Conservation (phyloP, 2,888 invertebrate species). For the Scelioninae gen. 1 region DNA sequence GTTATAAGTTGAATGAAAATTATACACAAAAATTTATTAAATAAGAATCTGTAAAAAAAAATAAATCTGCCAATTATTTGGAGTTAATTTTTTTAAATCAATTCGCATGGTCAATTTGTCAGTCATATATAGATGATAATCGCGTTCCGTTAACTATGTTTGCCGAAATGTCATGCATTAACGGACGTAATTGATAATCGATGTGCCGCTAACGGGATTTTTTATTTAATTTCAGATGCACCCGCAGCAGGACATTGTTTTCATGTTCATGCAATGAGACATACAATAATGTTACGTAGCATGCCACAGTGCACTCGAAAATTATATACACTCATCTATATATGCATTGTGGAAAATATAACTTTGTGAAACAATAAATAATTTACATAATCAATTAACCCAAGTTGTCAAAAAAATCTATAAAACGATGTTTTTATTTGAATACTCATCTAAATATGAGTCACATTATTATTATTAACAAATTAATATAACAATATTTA, state of each 20-base stretch:
- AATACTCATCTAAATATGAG: too few relatives aligned
- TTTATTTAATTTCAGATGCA: slow-evolving; percentile 52
- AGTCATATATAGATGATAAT: slow-evolving; percentile 10
- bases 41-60: too few relatives aligned
- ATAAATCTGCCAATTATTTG: too few relatives aligned
- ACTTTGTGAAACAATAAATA: slow-evolving; percentile 26
- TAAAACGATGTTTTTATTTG: too few relatives aligned
- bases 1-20: too few relatives aligned
- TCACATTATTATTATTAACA: too few relatives aligned
- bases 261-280: slow-evolving; percentile 61
- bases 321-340: slow-evolving; percentile 32
- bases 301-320: slow-evolving; percentile 62
- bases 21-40: too few relatives aligned
- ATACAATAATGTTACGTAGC: slow-evolving; percentile 56
- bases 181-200: slow-evolving; percentile 59
- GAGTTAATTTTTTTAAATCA: too few relatives aligned
- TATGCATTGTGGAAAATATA: slow-evolving; percentile 15
- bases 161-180: slow-evolving; percentile 65
- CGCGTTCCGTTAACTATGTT: slow-evolving; percentile 56
- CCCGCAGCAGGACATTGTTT: slow-evolving; percentile 50
- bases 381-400: slow-evolving; percentile 42
- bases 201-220: slow-evolving; percentile 58
- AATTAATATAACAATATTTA: too few relatives aligned
- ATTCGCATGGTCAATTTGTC: slow-evolving; percentile 32
- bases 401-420: not conserved